Evolutionary conservation across 2,888 invertebrate genomes (phyloP).

Genomic region (Apoda limacodes): DNA sequence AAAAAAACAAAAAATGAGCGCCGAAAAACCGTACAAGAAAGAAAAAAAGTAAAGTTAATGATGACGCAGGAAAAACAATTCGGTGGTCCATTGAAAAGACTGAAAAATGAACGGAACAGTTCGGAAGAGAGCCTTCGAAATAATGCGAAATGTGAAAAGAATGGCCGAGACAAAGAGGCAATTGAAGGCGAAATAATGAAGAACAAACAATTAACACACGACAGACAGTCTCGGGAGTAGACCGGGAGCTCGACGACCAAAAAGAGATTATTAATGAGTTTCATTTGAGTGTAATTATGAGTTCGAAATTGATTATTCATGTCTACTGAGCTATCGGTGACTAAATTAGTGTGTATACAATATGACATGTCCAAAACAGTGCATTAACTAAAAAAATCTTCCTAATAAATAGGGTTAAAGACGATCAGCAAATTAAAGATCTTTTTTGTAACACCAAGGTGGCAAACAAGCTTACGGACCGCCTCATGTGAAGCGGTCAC

Average conservation of each 20-base stretch:
- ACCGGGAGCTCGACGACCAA: conserved; percentile 22
- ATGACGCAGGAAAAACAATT: conserved; percentile 55
- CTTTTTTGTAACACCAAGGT: too few relatives aligned
- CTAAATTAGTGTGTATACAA: too few relatives aligned
- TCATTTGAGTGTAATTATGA: too few relatives aligned
- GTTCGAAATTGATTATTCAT: too few relatives aligned
- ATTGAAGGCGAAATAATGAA: conserved; percentile 68
- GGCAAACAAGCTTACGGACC: too few relatives aligned
- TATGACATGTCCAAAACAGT: too few relatives aligned
- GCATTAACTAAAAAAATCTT: too few relatives aligned
- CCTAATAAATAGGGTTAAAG: too few relatives aligned
- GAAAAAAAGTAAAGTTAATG: conserved; percentile 47
- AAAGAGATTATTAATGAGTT: too few relatives aligned
- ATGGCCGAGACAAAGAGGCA: conserved; percentile 60
- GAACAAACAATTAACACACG: conserved; percentile 68
- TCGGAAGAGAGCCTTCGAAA: conserved; percentile 55
- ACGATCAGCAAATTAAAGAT: too few relatives aligned
- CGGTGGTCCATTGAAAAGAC: conserved; percentile 42
- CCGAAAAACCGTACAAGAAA: conserved; percentile 26
- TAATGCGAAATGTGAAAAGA: conserved; percentile 55
- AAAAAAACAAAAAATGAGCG: conserved; percentile 24
- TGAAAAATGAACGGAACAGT: conserved; percentile 60
- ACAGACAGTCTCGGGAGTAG: conserved; percentile 27
- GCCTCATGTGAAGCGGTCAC: too few relatives aligned
- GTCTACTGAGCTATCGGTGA: too few relatives aligned